Conservation (phyloP, 53 echinoderm and acorn worm genomes). For the Apostichopus leukothele region DNA sequence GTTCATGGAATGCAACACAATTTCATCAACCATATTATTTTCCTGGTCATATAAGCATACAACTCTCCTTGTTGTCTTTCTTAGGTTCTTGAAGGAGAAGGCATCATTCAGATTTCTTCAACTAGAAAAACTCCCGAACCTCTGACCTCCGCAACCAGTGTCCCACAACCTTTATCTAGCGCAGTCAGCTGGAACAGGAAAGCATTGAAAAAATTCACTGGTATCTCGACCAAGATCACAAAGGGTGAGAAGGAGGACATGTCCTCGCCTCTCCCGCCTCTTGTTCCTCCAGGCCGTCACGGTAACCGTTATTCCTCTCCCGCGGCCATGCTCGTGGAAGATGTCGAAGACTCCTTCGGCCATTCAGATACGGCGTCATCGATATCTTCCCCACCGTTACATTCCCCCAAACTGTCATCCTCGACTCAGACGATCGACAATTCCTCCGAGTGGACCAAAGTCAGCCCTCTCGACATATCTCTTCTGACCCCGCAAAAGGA, state of each 20-base stretch:
- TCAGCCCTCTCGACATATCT: constrained; percentile 48
- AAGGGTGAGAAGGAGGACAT: not conserved
- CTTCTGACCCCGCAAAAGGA: constrained; percentile 17
- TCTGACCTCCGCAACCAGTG: constrained; percentile 51
- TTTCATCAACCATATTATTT: not conserved
- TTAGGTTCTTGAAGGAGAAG: not conserved
- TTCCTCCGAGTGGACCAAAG: constrained; percentile 22
- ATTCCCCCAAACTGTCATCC: not conserved
- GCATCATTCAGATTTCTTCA: not conserved
- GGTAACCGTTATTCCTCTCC: constrained; percentile 29
- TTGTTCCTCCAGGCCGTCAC: not conserved
- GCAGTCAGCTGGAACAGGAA: constrained; percentile 43
- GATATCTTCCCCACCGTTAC: not conserved
- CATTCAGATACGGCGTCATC: not conserved
- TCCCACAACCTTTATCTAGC: constrained; percentile 42
- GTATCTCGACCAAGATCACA: constrained; percentile 30
- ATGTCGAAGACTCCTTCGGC: not conserved
- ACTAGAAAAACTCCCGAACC: not conserved
- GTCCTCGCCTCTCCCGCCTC: not conserved
- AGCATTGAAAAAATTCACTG: not conserved
- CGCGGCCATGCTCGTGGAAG: not conserved
- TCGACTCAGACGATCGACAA: not conserved
- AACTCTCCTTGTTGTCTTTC: not conserved
- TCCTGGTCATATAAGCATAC: not conserved
- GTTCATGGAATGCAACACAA: not conserved